Conservation (phyloP, 2,797 vertebrate species). For the Scleropages formosus region DNA sequence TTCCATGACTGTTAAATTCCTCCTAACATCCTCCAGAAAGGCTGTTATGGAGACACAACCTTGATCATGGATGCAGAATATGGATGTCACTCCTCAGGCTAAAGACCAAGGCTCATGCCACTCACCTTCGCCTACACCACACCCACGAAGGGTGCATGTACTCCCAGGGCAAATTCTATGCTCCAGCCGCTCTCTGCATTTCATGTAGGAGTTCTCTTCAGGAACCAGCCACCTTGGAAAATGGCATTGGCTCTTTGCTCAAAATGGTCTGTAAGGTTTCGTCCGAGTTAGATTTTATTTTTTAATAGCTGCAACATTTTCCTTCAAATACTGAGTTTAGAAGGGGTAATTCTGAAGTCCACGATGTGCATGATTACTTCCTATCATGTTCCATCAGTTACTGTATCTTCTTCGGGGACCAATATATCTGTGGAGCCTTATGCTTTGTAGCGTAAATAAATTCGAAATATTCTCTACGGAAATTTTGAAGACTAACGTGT, state of each 20-base stretch:
- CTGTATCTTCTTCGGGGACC: too few species aligned
- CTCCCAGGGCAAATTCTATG: constrained; percentile 75
- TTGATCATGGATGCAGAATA: not conserved
- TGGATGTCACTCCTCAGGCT: constrained; percentile 72
- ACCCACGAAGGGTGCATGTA: constrained; percentile 71
- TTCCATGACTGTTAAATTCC: constrained; percentile 9
- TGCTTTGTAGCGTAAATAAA: too few species aligned
- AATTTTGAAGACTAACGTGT: not conserved
- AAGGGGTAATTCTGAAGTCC: too few species aligned
- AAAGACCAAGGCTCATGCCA: constrained; percentile 78
- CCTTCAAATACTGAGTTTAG: too few species aligned
- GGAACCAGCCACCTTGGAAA: constrained; percentile 2
- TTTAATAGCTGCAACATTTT: too few species aligned
- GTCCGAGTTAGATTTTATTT: too few species aligned
- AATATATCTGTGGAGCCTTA: too few species aligned
- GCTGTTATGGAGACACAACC: not conserved
- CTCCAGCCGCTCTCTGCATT: constrained; percentile 76
- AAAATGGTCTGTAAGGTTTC: constrained; percentile 39
- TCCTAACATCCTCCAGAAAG: not conserved
- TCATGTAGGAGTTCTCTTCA: constrained; percentile 58
- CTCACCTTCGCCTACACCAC: constrained; percentile 78
- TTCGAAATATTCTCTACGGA: too few species aligned
- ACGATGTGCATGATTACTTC: too few species aligned
- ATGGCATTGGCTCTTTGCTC: constrained; percentile 25
- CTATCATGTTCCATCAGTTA: too few species aligned